Conservation (phyloP, 92 coral and sea anemone genomes). For the Phenganax marumi region DNA sequence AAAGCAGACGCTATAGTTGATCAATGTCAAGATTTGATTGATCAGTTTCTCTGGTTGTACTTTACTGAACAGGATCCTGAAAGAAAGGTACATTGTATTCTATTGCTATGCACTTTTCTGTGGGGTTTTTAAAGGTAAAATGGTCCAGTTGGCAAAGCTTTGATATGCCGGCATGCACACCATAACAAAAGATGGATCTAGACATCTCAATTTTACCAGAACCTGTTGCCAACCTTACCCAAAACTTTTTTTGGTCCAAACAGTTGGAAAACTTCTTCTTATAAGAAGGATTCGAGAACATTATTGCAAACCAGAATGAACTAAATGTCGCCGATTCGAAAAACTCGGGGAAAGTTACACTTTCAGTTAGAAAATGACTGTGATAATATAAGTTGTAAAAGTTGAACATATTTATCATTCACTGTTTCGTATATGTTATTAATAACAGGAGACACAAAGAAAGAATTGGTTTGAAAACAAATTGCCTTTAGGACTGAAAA, state of each 20-base stretch:
- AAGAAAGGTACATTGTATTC: slow-evolving; percentile 19
- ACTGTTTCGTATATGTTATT: neutral
- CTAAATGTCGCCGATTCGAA: too few relatives aligned
- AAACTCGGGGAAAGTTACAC: too few relatives aligned
- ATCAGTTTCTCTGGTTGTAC: slow-evolving; percentile 16
- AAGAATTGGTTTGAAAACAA: slow-evolving; percentile 18
- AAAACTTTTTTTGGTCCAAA: too few relatives aligned
- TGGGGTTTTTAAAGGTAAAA: too few relatives aligned
- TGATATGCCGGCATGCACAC: too few relatives aligned
- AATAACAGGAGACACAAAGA: neutral
- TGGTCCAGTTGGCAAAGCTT: too few relatives aligned
- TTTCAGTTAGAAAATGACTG: too few relatives aligned
- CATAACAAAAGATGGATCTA: neutral
- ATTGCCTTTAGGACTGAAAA: slow-evolving; percentile 15
- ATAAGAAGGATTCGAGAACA: neutral
- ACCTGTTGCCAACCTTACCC: too few relatives aligned
- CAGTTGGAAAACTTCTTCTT: neutral
- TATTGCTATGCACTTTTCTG: too few relatives aligned
- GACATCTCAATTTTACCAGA: neutral
- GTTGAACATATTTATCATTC: too few relatives aligned
- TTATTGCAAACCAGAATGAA: too few relatives aligned
- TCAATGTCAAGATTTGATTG: slow-evolving; percentile 24
- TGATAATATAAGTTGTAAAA: too few relatives aligned
- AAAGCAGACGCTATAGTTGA: slow-evolving; percentile 47
- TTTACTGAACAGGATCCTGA: slow-evolving; percentile 42